phyloP scores from a whole-genome alignment of 2,113 vertebrate species.

The Delphinapterus leucas region DNA sequence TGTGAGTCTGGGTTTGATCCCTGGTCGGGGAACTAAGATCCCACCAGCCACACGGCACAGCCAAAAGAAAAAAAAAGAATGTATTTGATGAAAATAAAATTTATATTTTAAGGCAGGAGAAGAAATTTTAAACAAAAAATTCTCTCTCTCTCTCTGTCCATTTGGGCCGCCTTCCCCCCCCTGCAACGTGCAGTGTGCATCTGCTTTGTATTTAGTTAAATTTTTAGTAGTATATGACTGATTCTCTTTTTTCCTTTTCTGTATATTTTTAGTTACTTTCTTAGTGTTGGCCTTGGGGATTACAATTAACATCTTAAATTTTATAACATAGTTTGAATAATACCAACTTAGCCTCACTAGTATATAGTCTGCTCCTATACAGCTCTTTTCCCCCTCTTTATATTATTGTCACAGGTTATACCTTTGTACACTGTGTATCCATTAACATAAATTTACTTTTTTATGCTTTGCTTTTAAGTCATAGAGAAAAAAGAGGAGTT shows the following conservation, averaged over 20 bases:
- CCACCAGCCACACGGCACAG: too few species aligned
- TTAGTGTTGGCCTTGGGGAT: not conserved
- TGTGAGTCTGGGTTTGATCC: too few species aligned
- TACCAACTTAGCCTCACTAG: not conserved
- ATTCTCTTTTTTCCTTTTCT: not conserved
- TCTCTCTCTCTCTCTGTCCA: too few species aligned
- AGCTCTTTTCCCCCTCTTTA: not conserved
- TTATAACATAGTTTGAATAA: not conserved
- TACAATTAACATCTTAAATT: not conserved
- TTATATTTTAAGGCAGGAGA: too few species aligned
- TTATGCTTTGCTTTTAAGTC: not conserved
- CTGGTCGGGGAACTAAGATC: too few species aligned
- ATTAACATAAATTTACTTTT: not conserved
- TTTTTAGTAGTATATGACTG: not conserved
- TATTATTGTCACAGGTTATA: not conserved
- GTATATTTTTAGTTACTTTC: not conserved
- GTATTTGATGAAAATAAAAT: too few species aligned
- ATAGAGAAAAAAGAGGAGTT: not conserved
- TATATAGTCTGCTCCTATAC: not conserved
- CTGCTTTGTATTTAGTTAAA: not conserved
- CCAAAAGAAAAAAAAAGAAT: too few species aligned
- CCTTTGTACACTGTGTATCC: not conserved
- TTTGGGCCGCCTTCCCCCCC: too few species aligned
- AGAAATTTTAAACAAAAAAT: too few species aligned
- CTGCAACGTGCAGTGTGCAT: too few species aligned